Evolutionary conservation across 1,140 invertebrate genomes (phyloP).

Genomic region (Cyclina sinensis): DNA sequence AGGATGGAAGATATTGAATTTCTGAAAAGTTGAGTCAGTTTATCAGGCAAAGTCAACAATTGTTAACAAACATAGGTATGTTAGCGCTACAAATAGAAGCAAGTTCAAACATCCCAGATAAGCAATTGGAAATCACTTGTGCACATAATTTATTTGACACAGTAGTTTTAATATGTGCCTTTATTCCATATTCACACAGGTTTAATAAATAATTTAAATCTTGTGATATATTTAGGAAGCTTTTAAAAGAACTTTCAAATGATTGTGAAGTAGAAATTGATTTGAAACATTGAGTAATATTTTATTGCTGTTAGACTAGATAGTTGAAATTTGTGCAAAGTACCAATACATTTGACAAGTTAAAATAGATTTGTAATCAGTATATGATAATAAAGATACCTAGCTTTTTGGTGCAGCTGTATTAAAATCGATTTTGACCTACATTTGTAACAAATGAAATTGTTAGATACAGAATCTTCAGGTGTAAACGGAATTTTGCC

Average conservation of each 20-base stretch:
- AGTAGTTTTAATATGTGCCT: conserved; percentile 34
- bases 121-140: conserved; percentile 17
- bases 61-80: conserved; percentile 33
- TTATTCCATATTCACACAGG: not conserved
- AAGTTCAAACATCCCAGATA: conserved; percentile 11
- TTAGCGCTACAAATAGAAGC: not conserved
- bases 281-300: not conserved
- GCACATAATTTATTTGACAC: conserved; percentile 37
- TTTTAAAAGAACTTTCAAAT: not conserved
- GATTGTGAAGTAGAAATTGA: conserved; percentile 21
- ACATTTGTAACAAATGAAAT: no score
- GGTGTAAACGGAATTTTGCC: no score
- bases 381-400: no score
- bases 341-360: no score
- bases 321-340: not conserved
- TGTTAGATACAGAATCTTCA: no score
- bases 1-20: conserved; percentile 42
- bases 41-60: conserved; percentile 53
- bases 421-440: no score
- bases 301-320: not conserved
- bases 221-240: not conserved
- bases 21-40: conserved; percentile 44
- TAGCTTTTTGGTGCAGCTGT: no score
- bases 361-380: no score
- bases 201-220: conserved; percentile 20